A percentile compares a stretch with the other conserved stretches of the same genome.
phyloP scores from a whole-genome alignment of 2,113 vertebrate genomes.

The Bubo blakistoni region DNA sequence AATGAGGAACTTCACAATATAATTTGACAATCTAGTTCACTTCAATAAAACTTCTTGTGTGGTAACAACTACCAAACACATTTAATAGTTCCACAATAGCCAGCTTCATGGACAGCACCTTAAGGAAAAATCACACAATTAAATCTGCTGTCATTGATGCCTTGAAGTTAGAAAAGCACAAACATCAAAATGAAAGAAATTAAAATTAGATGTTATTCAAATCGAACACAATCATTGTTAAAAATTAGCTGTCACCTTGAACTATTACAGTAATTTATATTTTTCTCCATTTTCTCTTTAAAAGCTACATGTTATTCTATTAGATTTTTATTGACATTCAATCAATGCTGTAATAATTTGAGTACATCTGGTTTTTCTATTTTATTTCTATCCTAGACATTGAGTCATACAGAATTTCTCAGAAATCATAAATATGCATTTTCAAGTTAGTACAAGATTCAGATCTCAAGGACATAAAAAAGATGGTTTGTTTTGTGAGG shows the following conservation, averaged over 20 bases:
- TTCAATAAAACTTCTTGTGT: neutral
- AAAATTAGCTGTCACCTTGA: neutral
- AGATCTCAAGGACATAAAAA: neutral
- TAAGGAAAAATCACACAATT: neutral
- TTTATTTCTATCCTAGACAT: neutral
- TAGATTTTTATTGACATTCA: constrained; percentile 23
- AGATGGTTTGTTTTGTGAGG: neutral
- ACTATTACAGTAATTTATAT: neutral
- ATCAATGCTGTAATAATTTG: neutral
- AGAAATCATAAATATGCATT: constrained; percentile 41
- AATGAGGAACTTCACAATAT: neutral
- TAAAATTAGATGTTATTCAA: neutral
- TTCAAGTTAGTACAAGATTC: neutral
- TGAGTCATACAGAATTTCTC: constrained; percentile 31
- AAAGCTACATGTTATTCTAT: neutral
- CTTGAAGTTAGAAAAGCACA: neutral
- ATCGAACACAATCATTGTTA: neutral
- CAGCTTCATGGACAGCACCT: neutral
- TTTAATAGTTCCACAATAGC: neutral
- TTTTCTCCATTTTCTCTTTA: neutral
- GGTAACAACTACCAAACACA: neutral
- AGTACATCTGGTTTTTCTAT: neutral
- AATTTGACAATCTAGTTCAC: neutral
- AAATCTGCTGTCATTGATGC: neutral
- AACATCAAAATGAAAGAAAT: neutral